Percentiles rank a stretch among this genome's conserved stretches.
phyloP scores from a whole-genome alignment of 1,140 invertebrate species.

The Brachystomella parvula region DNA sequence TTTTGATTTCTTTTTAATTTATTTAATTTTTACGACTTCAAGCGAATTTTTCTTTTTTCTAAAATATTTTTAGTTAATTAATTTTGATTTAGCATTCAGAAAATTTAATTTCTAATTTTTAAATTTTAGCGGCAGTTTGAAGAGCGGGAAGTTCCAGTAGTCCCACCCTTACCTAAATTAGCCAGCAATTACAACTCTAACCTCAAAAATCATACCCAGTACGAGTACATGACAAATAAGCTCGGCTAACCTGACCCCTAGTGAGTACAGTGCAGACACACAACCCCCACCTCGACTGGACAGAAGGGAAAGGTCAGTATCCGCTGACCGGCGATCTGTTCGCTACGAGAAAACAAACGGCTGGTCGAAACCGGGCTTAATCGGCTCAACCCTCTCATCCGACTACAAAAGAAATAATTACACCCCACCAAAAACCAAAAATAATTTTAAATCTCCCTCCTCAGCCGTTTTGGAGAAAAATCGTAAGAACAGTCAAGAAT shows the following conservation, averaged over 20 bases:
- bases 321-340: neutral
- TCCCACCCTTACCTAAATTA: too few species aligned
- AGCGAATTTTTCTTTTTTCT: too few species aligned
- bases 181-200: too few species aligned
- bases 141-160: too few species aligned
- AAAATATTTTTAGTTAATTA: too few species aligned
- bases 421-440: too few species aligned
- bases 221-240: slow-evolving; percentile 9
- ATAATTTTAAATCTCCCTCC: neutral
- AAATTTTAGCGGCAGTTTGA: too few species aligned
- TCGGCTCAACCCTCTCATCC: neutral
- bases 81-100: too few species aligned
- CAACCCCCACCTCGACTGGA: neutral
- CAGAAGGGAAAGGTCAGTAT: neutral
- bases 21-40: too few species aligned
- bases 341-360: neutral
- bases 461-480: slow-evolving; percentile 28
- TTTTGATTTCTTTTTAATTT: too few species aligned
- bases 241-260: slow-evolving; percentile 6
- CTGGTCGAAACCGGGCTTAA: neutral
- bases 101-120: too few species aligned
- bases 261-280: slow-evolving; percentile 1
- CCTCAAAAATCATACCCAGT: neutral
- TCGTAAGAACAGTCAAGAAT: slow-evolving; percentile 40
- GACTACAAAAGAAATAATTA: neutral